phyloP scores from a whole-genome alignment of 2,888 invertebrate genomes.

The Lasius platythorax region DNA sequence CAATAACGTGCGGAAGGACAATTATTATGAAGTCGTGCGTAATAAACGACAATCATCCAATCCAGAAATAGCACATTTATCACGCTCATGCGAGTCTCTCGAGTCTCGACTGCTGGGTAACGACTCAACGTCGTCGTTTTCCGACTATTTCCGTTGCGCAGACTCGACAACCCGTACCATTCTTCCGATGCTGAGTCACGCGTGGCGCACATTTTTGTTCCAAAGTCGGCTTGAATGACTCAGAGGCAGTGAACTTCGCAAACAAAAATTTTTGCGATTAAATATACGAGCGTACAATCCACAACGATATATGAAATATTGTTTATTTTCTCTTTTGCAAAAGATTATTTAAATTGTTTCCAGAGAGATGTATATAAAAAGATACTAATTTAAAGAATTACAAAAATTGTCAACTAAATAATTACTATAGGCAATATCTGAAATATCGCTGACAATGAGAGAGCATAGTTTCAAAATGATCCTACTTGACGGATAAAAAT shows the following conservation, averaged over 20 bases:
- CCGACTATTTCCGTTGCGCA: constrained; percentile 43
- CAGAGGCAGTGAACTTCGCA: constrained; percentile 26
- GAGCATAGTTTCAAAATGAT: not conserved
- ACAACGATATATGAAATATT: not conserved
- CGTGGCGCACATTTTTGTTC: constrained; percentile 33
- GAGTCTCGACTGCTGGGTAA: constrained; percentile 25
- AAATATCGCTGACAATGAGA: not conserved
- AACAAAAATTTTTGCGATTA: constrained; percentile 51
- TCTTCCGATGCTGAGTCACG: constrained; percentile 48
- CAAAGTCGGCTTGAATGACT: not conserved
- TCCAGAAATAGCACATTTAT: constrained; percentile 60
- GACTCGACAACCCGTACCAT: constrained; percentile 12
- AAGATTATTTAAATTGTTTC: not conserved
- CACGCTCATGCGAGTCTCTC: constrained; percentile 42
- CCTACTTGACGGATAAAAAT: not conserved
- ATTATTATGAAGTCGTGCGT: constrained; percentile 58
- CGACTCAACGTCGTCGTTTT: constrained; percentile 29
- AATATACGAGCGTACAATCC: constrained; percentile 26
- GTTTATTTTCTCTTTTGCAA: not conserved
- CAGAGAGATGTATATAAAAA: not conserved
- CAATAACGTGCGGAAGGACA: constrained; percentile 59
- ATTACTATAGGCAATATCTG: not conserved
- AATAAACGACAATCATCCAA: constrained; percentile 65
- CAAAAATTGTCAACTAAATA: not conserved
- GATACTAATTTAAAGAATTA: not conserved